Conservation (phyloP, 2,888 invertebrate genomes). For the Melolontha melolontha region DNA sequence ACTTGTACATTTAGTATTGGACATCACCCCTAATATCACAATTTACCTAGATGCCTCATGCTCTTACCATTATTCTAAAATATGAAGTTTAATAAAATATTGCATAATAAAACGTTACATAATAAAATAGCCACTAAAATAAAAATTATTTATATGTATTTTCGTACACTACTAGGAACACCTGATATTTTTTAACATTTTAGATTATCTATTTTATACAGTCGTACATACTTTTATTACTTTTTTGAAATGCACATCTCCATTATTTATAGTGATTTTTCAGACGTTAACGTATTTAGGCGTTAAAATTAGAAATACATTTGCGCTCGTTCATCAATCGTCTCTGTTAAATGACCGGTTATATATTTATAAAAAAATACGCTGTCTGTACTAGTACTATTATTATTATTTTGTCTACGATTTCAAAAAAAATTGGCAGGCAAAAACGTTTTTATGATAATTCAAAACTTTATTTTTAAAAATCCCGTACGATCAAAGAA, state of each 20-base stretch:
- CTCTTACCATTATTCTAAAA: no score
- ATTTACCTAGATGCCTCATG: no score
- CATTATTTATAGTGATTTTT: constrained; percentile 26
- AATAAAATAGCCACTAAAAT: no score
- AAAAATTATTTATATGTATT: no score
- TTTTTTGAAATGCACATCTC: constrained; percentile 17
- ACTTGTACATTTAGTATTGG: no score
- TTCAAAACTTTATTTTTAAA: constrained; percentile 40
- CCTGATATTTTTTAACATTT: constrained; percentile 8
- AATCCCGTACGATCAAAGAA: constrained; percentile 35
- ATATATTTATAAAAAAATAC: constrained; percentile 36
- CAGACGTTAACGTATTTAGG: constrained; percentile 28
- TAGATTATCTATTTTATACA: constrained; percentile 3
- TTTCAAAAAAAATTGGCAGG: constrained; percentile 39
- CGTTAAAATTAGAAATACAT: constrained; percentile 33
- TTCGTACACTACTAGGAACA: neutral
- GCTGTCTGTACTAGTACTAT: constrained; percentile 40
- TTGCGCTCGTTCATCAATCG: constrained; percentile 39
- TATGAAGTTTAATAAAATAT: no score
- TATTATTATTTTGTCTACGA: constrained; percentile 45
- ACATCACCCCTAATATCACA: no score
- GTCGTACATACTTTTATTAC: constrained; percentile 14
- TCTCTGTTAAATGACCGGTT: constrained; percentile 24
- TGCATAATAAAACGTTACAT: no score
- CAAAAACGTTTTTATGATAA: constrained; percentile 36